Evolutionary conservation across 1,140 invertebrate species (phyloP), one percentile per base, ranked within the genome.

Genomic region (Rhizoglyphus robini): DNA sequence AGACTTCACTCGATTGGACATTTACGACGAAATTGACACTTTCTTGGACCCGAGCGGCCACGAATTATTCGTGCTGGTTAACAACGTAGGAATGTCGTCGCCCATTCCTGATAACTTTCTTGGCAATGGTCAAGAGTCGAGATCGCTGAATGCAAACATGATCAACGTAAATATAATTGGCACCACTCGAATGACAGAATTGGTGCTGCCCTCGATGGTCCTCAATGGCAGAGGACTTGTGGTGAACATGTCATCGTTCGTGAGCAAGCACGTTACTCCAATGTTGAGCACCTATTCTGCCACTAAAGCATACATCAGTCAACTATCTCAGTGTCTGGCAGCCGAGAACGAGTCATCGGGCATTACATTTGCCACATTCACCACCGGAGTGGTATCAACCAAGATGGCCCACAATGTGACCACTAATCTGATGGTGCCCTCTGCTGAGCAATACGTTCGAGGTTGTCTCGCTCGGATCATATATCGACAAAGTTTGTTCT

Each of bases 181-280:
- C 20, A 32, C 58, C 31, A 47, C 71, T 68, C 25, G 80, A 72
- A 90, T 95, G 87, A 88, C 85, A n/a, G 81, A 83, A 31, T 78
- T 96, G 0, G 82, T 94, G 0, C 76, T 98, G 70, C 92, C 94
- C 0, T 81, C 80, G 15, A 97, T 99, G 95, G 82, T 87, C 38
- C 80, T 87, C 69, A 81, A 86, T 58, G 81, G 82, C 32, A 84
- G 83, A 68, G 95, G 95, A 8, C 83, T 95, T 0, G 81, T 99
- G 31, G 86, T 99, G 49, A 98, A 97, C 75, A 79, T 98, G 36
- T 86, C 90, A 0, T 98, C 94, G 15, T 25, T 67, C 23, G 4
- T 32, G 15, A 32, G 27, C 2, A 31, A 25, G 15, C 25, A 23
- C 23, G 18, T 36, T n/a, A 31, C 23, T 18, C 65, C 65, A 34